Conservation (phyloP, 2,113 vertebrate genomes). For the Eptesicus fuscus region DNA sequence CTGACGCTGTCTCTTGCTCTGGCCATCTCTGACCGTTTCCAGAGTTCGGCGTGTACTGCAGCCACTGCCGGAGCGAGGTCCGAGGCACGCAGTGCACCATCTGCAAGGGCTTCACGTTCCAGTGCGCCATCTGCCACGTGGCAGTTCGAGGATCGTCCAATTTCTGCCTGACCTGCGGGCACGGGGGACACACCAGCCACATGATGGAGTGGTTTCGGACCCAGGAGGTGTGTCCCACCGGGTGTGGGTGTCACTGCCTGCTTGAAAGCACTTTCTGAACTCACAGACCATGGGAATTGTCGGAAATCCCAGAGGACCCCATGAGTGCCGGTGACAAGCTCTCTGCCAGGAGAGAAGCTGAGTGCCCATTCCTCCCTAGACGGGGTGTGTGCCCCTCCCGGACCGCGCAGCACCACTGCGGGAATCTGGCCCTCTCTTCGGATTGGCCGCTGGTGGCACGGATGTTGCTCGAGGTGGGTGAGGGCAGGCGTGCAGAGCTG, state of each 20-base stretch:
- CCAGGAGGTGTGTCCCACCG: slow-evolving; percentile 96
- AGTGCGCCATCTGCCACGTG: slow-evolving; percentile 97
- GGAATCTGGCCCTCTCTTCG: background rate
- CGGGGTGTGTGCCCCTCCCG: accelerated
- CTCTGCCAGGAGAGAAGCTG: background rate
- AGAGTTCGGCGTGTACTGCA: slow-evolving; percentile 98
- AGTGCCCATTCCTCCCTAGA: accelerated
- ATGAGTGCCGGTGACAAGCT: accelerated
- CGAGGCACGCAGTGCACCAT: slow-evolving; percentile 93
- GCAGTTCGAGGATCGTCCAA: slow-evolving; percentile 96
- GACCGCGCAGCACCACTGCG: accelerated
- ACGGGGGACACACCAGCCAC: slow-evolving; percentile 96
- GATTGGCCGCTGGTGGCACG: slow-evolving; percentile 24
- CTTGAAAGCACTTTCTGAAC: slow-evolving; percentile 95
- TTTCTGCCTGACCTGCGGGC: slow-evolving; percentile 97
- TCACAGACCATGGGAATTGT: accelerated
- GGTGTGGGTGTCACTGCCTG: slow-evolving; percentile 96
- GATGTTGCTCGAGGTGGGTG: background rate
- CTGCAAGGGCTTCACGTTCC: slow-evolving; percentile 97
- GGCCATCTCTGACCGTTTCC: background rate
- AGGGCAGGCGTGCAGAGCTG: background rate
- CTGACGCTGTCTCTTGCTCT: accelerated
- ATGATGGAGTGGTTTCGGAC: slow-evolving; percentile 99
- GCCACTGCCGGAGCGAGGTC: slow-evolving; percentile 95
- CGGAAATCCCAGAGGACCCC: accelerated